Conservation (phyloP, 2,113 vertebrate species). For the Benitochromis conjunctus region DNA sequence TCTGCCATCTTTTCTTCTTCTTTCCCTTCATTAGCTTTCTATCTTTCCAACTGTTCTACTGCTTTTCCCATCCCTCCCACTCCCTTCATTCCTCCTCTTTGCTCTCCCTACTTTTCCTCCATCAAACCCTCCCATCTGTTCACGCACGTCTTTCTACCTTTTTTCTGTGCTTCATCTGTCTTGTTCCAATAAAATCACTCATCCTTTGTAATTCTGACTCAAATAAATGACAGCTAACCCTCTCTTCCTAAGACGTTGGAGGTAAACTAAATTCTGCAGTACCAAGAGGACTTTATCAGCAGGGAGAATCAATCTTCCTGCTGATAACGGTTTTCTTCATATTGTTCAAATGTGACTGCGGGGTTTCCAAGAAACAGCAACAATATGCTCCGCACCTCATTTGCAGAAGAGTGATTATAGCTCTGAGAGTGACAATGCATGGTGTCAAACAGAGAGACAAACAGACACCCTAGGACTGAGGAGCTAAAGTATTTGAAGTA, state of each 20-base stretch:
- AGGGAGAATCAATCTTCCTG: not conserved
- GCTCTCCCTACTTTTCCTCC: constrained; percentile 9
- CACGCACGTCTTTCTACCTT: not conserved
- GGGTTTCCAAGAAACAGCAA: not conserved
- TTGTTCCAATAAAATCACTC: not conserved
- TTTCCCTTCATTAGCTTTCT: not conserved
- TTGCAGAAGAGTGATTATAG: not conserved
- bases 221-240: not conserved
- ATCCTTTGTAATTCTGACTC: not conserved
- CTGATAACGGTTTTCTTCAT: not conserved
- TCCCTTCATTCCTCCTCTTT: constrained; percentile 8
- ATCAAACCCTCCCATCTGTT: constrained; percentile 37
- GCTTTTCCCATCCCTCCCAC: not conserved
- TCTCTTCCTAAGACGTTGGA: not conserved
- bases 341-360: not conserved
- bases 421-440: not conserved
- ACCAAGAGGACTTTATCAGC: not conserved
- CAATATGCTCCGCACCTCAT: not conserved
- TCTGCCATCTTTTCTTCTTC: not conserved
- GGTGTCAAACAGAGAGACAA: not conserved
- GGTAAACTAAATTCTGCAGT: not conserved
- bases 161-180: not conserved
- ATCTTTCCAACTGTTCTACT: not conserved
- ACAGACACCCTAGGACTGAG: not conserved
- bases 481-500: not conserved